Evolutionary conservation across 2,113 vertebrate species (phyloP).

Genomic region (Xenotilapia flavipinnis): DNA sequence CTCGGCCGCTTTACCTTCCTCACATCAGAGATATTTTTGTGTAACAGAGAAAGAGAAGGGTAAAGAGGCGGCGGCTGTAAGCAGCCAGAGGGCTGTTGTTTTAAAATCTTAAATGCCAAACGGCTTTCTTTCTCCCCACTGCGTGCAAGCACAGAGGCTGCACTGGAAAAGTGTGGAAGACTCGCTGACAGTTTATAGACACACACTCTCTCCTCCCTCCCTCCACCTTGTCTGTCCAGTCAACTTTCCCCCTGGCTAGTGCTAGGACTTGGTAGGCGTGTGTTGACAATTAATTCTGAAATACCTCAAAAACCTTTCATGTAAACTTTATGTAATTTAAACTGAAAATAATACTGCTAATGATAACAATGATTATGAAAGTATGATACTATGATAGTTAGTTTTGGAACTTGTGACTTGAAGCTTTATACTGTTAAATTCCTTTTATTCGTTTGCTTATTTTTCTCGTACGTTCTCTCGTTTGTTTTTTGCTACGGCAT

Average conservation of each 20-base stretch:
- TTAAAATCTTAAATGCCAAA: conserved; percentile 1
- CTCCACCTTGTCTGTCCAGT: conserved; percentile 58
- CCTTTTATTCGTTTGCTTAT: conserved; percentile 74
- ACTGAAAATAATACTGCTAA: conserved; percentile 77
- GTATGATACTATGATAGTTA: conserved; percentile 90
- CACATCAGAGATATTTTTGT: conserved; percentile 77
- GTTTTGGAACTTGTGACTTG: conserved; percentile 99
- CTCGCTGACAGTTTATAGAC: conserved; percentile 49
- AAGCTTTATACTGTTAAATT: conserved; percentile 99
- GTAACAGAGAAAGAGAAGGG: conserved; percentile 65
- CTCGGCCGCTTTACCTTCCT: conserved; percentile 49
- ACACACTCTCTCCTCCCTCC: conserved; percentile 40
- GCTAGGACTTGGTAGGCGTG: conserved; percentile 87
- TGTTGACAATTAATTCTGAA: conserved; percentile 99
- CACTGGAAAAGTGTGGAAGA: conserved; percentile 51
- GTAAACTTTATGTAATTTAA: conserved; percentile 99
- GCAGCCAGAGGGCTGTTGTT: not conserved
- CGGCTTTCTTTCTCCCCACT: conserved; percentile 40
- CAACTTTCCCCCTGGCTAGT: conserved; percentile 70
- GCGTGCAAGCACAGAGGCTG: conserved; percentile 62
- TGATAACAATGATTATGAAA: conserved; percentile 76
- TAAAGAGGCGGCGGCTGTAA: conserved; percentile 34
- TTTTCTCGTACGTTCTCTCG: conserved; percentile 61
- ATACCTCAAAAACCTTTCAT: conserved; percentile 99
- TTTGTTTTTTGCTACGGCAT: conserved; percentile 83